phyloP scores from a whole-genome alignment of 2,797 vertebrate genomes.

The Eulemur rubriventer region DNA sequence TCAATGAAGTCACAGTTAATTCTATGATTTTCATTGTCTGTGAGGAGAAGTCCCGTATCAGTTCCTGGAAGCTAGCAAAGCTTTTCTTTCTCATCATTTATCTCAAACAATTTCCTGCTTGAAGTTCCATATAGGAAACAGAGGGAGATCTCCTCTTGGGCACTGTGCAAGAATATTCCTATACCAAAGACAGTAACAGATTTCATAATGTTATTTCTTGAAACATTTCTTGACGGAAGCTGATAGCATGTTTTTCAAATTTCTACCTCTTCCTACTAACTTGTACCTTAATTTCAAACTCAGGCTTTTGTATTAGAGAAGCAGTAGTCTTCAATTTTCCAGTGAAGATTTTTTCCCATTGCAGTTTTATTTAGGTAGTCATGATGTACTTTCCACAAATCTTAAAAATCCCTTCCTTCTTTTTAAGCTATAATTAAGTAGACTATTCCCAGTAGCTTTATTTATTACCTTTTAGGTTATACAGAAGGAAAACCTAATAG shows the following conservation, averaged over 20 bases:
- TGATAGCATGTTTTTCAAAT: neutral
- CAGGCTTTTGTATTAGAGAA: neutral
- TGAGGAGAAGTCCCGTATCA: neutral
- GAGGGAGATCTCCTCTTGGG: conserved; percentile 5
- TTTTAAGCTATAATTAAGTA: neutral
- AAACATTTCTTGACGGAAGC: neutral
- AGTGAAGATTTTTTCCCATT: neutral
- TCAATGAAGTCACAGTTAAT: neutral
- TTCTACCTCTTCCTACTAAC: neutral
- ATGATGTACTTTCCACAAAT: neutral
- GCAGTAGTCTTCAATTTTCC: neutral
- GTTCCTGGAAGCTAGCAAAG: neutral
- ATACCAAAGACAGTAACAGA: neutral
- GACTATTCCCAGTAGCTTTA: neutral
- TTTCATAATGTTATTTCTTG: neutral
- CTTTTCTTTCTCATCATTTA: neutral
- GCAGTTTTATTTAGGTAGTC: neutral
- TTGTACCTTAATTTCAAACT: conserved; percentile 11
- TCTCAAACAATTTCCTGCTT: neutral
- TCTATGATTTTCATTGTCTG: neutral
- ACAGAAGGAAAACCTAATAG: neutral
- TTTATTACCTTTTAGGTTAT: neutral
- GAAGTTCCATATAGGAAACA: conserved; percentile 42
- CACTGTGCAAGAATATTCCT: neutral
- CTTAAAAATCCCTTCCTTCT: neutral